These are phyloP conservation scores for Hirudinaria manillensis DNA, from an alignment of 2,888 invertebrate genomes.

Conservation along the genomic window DNA sequence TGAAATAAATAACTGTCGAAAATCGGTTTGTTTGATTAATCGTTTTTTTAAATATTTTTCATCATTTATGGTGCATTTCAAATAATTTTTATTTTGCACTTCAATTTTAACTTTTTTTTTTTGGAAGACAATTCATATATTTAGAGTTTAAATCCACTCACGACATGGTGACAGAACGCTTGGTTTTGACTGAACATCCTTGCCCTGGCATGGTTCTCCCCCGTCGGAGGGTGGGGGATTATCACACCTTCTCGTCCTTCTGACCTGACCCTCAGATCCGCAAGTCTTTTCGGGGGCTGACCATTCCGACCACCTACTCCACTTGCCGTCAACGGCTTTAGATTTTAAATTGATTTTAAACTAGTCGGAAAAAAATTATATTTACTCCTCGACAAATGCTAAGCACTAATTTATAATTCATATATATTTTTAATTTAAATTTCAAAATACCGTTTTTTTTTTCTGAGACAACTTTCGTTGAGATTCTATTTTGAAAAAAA, in stretches of 20 bases:
- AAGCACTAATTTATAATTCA: no score
- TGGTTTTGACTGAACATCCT: slow-evolving; percentile 19
- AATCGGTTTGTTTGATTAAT: neutral
- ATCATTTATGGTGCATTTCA: no score
- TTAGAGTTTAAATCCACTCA: slow-evolving; percentile 7
- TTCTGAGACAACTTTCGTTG: neutral
- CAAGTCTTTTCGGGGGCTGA: slow-evolving; percentile 34
- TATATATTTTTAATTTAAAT: no score
- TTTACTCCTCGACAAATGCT: no score
- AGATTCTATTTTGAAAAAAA: neutral
- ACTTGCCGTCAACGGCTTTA: slow-evolving; percentile 36
- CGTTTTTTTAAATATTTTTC: no score
- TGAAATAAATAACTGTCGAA: neutral
- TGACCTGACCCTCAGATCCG: slow-evolving; percentile 24
- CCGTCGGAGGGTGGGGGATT: slow-evolving; percentile 40
- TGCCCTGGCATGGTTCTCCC: slow-evolving; percentile 39
- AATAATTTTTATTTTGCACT: no score
- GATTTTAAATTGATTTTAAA: no score
- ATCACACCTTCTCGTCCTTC: slow-evolving; percentile 33
- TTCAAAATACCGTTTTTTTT: neutral
- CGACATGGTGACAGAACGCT: slow-evolving; percentile 23
- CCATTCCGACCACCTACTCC: slow-evolving; percentile 38
- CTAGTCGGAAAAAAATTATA: no score
- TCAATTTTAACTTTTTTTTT: no score
- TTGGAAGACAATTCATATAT: no score